Evolutionary conservation across 2,113 vertebrate species (phyloP).

Genomic region (Gasterosteus nipponicus): DNA sequence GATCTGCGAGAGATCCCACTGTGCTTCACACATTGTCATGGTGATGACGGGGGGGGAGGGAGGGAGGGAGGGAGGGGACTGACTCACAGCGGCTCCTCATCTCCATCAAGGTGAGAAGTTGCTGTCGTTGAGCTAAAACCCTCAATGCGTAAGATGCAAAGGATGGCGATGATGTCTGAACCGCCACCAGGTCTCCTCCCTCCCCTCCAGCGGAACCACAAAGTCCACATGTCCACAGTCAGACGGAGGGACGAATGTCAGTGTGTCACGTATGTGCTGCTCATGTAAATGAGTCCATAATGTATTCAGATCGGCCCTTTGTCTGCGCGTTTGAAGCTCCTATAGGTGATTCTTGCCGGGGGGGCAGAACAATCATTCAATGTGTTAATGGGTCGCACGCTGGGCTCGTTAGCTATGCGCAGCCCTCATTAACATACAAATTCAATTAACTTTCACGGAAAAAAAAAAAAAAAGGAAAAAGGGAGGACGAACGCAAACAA

Average conservation of each 20-base stretch:
- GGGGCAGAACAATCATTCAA: slow-evolving; percentile 82
- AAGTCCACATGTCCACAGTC: slow-evolving; percentile 6
- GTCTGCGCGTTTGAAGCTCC: slow-evolving; percentile 73
- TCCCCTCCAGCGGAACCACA: neutral
- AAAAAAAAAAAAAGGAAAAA: slow-evolving; percentile 19
- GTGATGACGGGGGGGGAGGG: slow-evolving; percentile 30
- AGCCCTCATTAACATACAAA: slow-evolving; percentile 84
- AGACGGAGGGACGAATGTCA: slow-evolving; percentile 41
- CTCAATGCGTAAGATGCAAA: slow-evolving; percentile 27
- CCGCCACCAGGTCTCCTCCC: neutral
- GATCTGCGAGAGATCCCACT: slow-evolving; percentile 48
- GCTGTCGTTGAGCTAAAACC: slow-evolving; percentile 58
- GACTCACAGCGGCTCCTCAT: slow-evolving; percentile 55
- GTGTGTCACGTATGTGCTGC: slow-evolving; percentile 52
- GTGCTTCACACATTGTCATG: slow-evolving; percentile 65
- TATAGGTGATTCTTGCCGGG: slow-evolving; percentile 81
- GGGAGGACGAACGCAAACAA: slow-evolving; percentile 63
- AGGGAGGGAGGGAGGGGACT: slow-evolving; percentile 24
- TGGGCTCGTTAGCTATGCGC: slow-evolving; percentile 82
- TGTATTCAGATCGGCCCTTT: slow-evolving; percentile 79
- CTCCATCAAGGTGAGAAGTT: slow-evolving; percentile 53
- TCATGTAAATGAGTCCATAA: slow-evolving; percentile 75
- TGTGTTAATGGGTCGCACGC: slow-evolving; percentile 82
- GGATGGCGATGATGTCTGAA: slow-evolving; percentile 30
- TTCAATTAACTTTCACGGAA: slow-evolving; percentile 81